Evolutionary conservation across 2,888 invertebrate genomes (phyloP), one percentile per base, ranked within the genome.

Genomic region (Bellardia bayeri): DNA sequence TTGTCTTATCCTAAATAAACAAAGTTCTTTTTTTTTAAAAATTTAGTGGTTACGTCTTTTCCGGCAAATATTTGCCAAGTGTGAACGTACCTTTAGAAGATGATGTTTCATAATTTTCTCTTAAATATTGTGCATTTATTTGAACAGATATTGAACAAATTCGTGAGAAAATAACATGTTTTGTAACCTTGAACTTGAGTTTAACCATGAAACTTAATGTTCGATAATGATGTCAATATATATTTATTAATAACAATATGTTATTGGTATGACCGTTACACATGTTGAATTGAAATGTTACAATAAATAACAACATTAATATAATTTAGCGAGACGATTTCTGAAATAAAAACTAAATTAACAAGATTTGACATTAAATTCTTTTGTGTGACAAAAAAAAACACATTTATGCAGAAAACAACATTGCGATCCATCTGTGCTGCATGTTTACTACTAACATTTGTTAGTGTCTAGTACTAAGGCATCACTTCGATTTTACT

Each of bases 151-250:
- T 23, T 9, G 23, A 4, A 13, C 8, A 37, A 61, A 7, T 14
- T 7, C 3, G 14, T 33, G 33, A 37, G 9, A 33, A 61, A 33
- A 33, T 1, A 58, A 58, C 13, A 37, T 33, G 4, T 13, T 11
- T 61, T 14, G 42, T 82, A 86, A 81, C 88, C 87, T 88, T 88
- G 88, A 83, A 87, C 88, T 88, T 88, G 87, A 87, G 72, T 72
- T 63, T 87, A 86, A 87, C 88, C 83, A 87, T 87, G 87, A 88
- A 56, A 69, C 56, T 56, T 23, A 7, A 40, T 16, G 23, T 23
- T 56, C 71, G 13, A 56, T 40, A 56, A 72, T 42, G 13, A 72
- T 40, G 37, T 37, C 33, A 69, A 51, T 30, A 23, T 23, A 23
- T 23, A 23, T 1, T 23, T 23, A 51, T 33, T 3, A 49, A 49